Evolutionary conservation across 2,888 invertebrate genomes (phyloP), one percentile per base, ranked within the genome.

Genomic region (Dryocosmus kuriphilus): DNA sequence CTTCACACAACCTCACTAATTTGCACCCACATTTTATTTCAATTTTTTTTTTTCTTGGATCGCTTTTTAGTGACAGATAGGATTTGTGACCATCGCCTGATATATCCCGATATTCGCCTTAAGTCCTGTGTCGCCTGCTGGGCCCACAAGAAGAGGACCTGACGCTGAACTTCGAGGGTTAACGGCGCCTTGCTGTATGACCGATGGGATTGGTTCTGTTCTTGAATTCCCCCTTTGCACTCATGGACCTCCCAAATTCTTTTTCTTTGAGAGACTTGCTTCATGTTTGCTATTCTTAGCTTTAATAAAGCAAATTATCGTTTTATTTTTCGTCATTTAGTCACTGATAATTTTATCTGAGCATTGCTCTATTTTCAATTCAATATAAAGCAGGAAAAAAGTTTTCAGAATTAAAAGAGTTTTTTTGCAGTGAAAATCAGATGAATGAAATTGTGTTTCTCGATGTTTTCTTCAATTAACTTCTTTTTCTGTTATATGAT

Each of bases 21-120:
- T 51, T 71, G 71, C n/a, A 30, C 30, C 1, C 51, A n/a, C 6
- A 30, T 51, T 30, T 51, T 51, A 51, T 30, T 32, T 51, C 16
- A 1, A n/a, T 51, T 24, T 32, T 27, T 46, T 27, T 8, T 46
- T 67, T 71, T n/a, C 51, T 67, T n/a, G 8, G 2, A 46, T 27
- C 27, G 1, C 4, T 32, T 4, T 71, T 71, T 71, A 30, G 46
- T 71, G 51, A n/a, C 51, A 71, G 46, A 30, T 46, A 51, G 86
- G 86, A 88, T 89, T 90, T 88, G 88, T 88, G 86, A 86, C 79
- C 84, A 82, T 87, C 84, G 88, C 87, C 86, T 90, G 90, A 90
- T 90, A 87, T 88, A 90, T 90, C 87, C 86, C 84, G 77, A 84
- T 86, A 84, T 86, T 88, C 84, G 85, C 80, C 84, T 85, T 83